Evolutionary conservation across 1,140 invertebrate species (phyloP), one percentile per base, ranked within the genome.

Genomic region (Drosophila suzukii): DNA sequence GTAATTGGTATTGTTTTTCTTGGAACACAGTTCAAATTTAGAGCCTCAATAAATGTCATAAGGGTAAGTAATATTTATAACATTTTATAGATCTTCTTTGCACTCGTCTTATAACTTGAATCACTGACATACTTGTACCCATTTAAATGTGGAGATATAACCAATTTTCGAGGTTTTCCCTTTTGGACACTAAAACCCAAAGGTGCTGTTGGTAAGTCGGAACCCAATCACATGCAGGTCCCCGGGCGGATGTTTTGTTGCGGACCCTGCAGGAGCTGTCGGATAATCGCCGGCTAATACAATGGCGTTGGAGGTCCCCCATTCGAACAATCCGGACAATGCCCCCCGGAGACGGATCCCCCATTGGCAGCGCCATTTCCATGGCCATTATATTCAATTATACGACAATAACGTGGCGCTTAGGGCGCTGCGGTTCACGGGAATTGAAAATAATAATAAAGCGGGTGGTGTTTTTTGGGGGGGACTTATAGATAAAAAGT

Each of bases 401-500:
- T 81, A 88, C 53, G 84, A 89, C 84, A 89, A 88, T 88, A 88
- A 88, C 72, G 83, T 76, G 67, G 79, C 62, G 79, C 83, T 88
- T 83, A 88, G 78, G 83, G 84, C 75, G 66, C 46, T 88, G 75
- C 75, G 75, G 84, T 79, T 79, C 63, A 73, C 80, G 63, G 75
- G 78, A 88, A 89, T 88, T 88, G 83, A 88, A 88, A 89, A 88
- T 88, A 88, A 88, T 79, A 86, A 79, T 89, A 89, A 88, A 80
- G 72, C 63, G 80, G 55, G 43, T 46, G 8, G 15, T 11, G 17
- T 6, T 6, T 15, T 41, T 13, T 43, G 43, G 44, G 6, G 12
- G 15, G 3, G 12, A 4, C n/a, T n/a, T 53, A 68, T 78, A 80
- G 84, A 89, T 88, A 83, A 89, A 88, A 88, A 83, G 65, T 89